Evolutionary conservation across 2,888 invertebrate genomes (phyloP).

Genomic region (Conistra vaccinii): DNA sequence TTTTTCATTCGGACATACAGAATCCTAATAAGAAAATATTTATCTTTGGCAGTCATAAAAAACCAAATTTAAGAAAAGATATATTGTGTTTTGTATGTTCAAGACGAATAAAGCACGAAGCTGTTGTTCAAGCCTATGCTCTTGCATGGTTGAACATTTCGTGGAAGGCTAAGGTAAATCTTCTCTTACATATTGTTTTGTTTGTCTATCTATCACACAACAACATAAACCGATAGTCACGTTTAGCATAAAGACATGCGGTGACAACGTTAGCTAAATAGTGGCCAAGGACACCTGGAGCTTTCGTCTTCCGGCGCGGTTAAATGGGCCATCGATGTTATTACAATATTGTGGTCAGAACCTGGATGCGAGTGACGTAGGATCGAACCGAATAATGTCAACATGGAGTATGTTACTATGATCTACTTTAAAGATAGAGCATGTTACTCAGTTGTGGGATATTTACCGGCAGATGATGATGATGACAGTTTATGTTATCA

Average conservation of each 20-base stretch:
- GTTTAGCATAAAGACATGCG: constrained; percentile 7
- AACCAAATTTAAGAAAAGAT: not conserved
- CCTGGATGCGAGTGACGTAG: not conserved
- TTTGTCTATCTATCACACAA: constrained; percentile 3
- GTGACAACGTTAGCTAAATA: constrained; percentile 11
- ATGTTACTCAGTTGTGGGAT: not conserved
- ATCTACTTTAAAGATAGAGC: no score
- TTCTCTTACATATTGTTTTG: not conserved
- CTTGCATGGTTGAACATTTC: not conserved
- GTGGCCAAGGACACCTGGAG: constrained; percentile 4
- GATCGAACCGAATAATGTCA: not conserved
- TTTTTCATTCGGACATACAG: no score
- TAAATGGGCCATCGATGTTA: constrained; percentile 11
- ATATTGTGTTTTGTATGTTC: not conserved
- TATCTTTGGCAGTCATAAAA: not conserved
- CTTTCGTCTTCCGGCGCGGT: not conserved
- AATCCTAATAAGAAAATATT: not conserved
- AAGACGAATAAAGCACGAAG: not conserved
- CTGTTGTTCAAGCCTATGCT: not conserved
- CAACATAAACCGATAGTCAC: constrained; percentile 7
- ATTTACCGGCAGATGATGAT: not conserved
- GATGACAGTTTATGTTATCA: not conserved
- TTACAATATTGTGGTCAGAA: constrained; percentile 5
- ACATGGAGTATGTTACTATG: no score
- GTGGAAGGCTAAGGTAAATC: not conserved